Conservation (phyloP, 1,140 invertebrate genomes). For the Caenorhabditis remanei region DNA sequence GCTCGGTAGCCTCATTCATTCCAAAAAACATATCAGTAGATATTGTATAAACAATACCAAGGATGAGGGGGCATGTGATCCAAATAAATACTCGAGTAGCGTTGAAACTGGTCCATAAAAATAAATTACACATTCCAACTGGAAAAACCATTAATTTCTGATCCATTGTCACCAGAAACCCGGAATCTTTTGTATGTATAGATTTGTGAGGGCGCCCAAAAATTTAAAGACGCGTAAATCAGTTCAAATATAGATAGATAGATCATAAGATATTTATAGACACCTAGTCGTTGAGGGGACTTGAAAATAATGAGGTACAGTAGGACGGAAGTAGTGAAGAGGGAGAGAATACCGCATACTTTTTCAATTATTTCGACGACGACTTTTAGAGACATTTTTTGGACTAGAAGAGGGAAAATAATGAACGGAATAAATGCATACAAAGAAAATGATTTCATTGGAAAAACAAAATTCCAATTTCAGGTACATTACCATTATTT, state of each 20-base stretch:
- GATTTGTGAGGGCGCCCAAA: neutral
- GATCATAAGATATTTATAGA: neutral
- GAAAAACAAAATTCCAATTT: too few relatives aligned
- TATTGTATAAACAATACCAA: neutral
- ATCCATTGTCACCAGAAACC: neutral
- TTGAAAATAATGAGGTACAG: neutral
- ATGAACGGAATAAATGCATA: too few relatives aligned
- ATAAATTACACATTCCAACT: neutral
- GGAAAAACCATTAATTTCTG: neutral
- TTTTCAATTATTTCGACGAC: neutral
- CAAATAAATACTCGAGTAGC: neutral
- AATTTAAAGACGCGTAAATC: neutral
- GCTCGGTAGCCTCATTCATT: neutral
- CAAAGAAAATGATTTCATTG: too few relatives aligned
- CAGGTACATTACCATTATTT: too few relatives aligned
- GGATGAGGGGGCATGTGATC: neutral
- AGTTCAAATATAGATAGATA: neutral
- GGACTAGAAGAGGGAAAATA: too few relatives aligned
- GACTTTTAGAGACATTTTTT: too few relatives aligned
- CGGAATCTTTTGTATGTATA: neutral
- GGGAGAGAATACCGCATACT: neutral
- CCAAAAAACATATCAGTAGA: neutral
- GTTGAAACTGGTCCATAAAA: neutral
- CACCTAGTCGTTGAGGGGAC: neutral
- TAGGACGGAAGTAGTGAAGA: neutral